phyloP scores from a whole-genome alignment of 2,888 invertebrate species.

The Odontocerum albicorne region DNA sequence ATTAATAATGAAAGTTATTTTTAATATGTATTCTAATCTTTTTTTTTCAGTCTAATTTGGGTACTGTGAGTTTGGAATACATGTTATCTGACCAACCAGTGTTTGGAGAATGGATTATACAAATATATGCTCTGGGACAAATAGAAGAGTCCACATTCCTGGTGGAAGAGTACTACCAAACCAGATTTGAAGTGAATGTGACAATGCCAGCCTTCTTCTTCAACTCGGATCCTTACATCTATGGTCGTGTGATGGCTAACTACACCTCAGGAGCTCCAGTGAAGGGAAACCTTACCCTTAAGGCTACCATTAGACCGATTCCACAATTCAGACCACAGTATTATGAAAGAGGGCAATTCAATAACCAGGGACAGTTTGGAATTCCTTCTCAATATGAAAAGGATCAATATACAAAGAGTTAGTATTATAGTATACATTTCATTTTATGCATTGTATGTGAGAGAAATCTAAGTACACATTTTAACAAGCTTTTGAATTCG shows the following conservation, averaged over 20 bases:
- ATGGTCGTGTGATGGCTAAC: slow-evolving; percentile 90
- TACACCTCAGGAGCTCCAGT: slow-evolving; percentile 94
- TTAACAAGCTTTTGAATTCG: too few species aligned
- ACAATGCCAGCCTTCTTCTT: slow-evolving; percentile 95
- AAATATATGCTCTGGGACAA: slow-evolving; percentile 87
- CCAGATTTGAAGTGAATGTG: slow-evolving; percentile 93
- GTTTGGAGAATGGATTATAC: slow-evolving; percentile 90
- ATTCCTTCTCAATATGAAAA: slow-evolving; percentile 41
- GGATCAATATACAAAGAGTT: slow-evolving; percentile 51
- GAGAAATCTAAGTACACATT: too few species aligned
- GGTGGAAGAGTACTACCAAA: slow-evolving; percentile 95
- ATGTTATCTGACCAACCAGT: slow-evolving; percentile 89
- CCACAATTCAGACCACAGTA: slow-evolving; percentile 58
- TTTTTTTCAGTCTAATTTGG: slow-evolving; percentile 72
- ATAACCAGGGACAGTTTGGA: slow-evolving; percentile 53
- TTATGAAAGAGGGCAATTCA: slow-evolving; percentile 53
- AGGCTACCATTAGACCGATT: slow-evolving; percentile 74
- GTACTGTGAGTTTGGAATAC: slow-evolving; percentile 91
- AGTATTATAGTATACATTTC: too few species aligned
- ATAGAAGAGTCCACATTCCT: slow-evolving; percentile 81
- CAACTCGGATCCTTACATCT: slow-evolving; percentile 79
- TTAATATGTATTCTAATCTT: too few species aligned
- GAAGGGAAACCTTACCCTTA: slow-evolving; percentile 83
- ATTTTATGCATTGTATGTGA: too few species aligned
- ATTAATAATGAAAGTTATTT: too few species aligned